A percentile compares a stretch with the other conserved stretches of the same genome.
Conservation (phyloP, 2,113 vertebrate genomes). For the Eubucco bourcierii region DNA sequence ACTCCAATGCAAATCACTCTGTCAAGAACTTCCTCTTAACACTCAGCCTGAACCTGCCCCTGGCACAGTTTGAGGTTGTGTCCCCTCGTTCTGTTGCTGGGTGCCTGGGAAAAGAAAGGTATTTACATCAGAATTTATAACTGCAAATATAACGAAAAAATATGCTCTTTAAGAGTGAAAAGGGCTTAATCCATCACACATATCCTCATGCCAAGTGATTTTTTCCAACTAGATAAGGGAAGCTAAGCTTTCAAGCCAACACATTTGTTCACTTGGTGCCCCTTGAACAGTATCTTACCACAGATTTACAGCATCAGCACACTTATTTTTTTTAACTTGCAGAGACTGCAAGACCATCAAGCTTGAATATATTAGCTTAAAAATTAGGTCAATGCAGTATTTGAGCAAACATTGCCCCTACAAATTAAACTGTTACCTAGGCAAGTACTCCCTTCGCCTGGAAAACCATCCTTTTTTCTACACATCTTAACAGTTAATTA, state of each 20-base stretch:
- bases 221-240: not conserved
- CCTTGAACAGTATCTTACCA: not conserved
- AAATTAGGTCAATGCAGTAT: not conserved
- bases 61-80: no score
- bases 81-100: no score
- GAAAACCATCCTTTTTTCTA: not conserved
- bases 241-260: not conserved
- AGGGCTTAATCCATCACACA: rapidly evolving
- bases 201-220: not conserved
- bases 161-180: not conserved
- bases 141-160: not conserved
- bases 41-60: no score
- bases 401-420: not conserved
- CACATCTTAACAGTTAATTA: not conserved
- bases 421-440: not conserved
- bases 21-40: no score
- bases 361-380: not conserved
- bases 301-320: not conserved
- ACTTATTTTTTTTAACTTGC: not conserved
- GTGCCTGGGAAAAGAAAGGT: not conserved
- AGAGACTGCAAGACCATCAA: not conserved
- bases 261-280: not conserved
- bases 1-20: no score
- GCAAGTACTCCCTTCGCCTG: not conserved
- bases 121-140: not conserved